Evolutionary conservation across 2,797 vertebrate genomes (phyloP).

Genomic region (Hypotaenidia philippensis): DNA sequence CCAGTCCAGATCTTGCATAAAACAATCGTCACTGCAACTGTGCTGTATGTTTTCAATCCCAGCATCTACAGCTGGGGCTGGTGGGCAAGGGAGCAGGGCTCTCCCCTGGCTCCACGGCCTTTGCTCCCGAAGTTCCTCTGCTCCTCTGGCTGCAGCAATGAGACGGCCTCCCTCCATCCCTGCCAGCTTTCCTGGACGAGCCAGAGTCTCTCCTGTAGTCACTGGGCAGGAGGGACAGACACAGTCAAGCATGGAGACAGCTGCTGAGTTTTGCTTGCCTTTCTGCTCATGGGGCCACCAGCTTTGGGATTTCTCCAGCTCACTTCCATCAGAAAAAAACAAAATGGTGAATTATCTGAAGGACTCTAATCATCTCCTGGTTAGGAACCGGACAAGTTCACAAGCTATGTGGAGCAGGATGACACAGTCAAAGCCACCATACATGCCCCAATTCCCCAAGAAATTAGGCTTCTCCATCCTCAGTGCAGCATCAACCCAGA

Average conservation of each 20-base stretch:
- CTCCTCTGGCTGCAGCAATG: neutral
- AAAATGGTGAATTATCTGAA: neutral
- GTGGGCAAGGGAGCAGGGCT: fast-evolving
- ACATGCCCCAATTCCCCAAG: neutral
- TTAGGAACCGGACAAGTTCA: neutral
- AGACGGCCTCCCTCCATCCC: neutral
- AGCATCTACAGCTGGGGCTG: neutral
- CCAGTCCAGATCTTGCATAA: neutral
- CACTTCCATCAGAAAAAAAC: neutral
- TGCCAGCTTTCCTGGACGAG: neutral
- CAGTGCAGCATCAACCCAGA: neutral
- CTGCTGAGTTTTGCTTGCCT: neutral
- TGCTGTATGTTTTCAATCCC: neutral
- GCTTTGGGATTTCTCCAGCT: neutral
- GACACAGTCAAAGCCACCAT: neutral
- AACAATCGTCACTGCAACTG: neutral
- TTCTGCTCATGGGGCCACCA: neutral
- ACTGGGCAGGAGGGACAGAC: fast-evolving
- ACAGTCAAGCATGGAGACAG: neutral
- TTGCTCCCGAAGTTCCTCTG: neutral
- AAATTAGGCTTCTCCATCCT: neutral
- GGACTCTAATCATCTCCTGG: neutral
- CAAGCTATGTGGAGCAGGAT: neutral
- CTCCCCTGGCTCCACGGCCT: neutral
- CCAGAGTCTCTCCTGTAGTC: too few species aligned